Percentiles rank a stretch among this genome's conserved stretches.
Conservation (phyloP, 2,797 vertebrate species). For the Acomys russatus region DNA sequence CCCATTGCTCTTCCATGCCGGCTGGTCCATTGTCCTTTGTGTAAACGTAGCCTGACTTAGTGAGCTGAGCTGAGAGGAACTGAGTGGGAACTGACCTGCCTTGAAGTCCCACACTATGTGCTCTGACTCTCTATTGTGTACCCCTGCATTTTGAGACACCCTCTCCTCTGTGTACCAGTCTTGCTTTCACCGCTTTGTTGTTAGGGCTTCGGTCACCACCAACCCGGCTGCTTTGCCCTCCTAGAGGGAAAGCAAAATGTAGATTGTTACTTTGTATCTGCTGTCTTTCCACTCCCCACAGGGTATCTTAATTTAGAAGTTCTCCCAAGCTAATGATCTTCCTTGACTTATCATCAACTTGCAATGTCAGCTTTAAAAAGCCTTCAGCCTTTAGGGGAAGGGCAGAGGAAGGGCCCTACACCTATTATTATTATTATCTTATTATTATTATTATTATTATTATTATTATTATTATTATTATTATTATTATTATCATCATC, state of each 20-base stretch:
- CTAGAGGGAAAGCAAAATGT: constrained; percentile 7
- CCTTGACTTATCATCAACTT: constrained; percentile 68
- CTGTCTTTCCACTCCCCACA: constrained; percentile 68
- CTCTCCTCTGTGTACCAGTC: background rate
- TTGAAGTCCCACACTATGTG: background rate
- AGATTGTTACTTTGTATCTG: constrained; percentile 60
- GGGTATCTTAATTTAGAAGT: constrained; percentile 79
- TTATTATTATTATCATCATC: too few species aligned
- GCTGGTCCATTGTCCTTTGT: background rate
- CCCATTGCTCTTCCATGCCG: too few species aligned
- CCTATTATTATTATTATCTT: too few species aligned
- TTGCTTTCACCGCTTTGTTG: background rate
- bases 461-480: too few species aligned
- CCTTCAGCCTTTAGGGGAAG: constrained; percentile 49
- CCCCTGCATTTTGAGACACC: background rate
- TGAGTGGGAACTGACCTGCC: background rate
- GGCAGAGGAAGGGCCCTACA: constrained; percentile 4
- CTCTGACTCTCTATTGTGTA: background rate
- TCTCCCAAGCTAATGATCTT: constrained; percentile 75
- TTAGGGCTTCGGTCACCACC: background rate
- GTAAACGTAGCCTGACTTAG: background rate
- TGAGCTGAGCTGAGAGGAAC: background rate
- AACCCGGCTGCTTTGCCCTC: background rate
- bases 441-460: too few species aligned
- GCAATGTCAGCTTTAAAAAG: constrained; percentile 69